Evolutionary conservation across 2,888 invertebrate genomes (phyloP).

Genomic region (Heliconius hortense): DNA sequence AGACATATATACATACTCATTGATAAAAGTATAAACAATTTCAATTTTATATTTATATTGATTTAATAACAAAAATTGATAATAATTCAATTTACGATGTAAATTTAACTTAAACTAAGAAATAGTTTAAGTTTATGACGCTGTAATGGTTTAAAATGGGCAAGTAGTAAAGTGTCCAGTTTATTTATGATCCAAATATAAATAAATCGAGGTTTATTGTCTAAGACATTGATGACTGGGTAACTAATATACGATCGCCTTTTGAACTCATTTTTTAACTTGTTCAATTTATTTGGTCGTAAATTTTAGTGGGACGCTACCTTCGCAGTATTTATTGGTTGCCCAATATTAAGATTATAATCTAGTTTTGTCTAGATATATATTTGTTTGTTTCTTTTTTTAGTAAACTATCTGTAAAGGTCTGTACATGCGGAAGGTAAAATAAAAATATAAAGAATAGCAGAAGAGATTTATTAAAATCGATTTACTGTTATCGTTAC

Average conservation of each 20-base stretch:
- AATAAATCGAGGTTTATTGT: constrained; percentile 73
- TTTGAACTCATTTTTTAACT: constrained; percentile 70
- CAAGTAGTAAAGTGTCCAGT: constrained; percentile 68
- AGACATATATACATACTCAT: too few relatives aligned
- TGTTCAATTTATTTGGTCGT: constrained; percentile 53
- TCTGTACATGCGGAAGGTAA: too few relatives aligned
- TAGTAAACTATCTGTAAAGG: too few relatives aligned
- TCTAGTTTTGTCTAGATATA: constrained; percentile 10
- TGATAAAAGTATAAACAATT: neutral
- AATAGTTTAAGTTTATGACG: constrained; percentile 59
- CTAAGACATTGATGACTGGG: constrained; percentile 59
- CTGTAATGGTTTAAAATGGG: constrained; percentile 77
- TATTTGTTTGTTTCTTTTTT: neutral
- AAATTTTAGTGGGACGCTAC: constrained; percentile 56
- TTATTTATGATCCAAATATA: constrained; percentile 65
- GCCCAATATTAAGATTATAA: constrained; percentile 37
- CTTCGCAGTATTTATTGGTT: constrained; percentile 44
- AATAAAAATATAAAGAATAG: too few relatives aligned
- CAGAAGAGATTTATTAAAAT: too few relatives aligned
- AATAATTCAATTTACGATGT: constrained; percentile 51
- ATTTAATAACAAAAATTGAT: constrained; percentile 15
- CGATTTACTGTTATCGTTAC: too few relatives aligned
- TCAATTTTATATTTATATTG: neutral
- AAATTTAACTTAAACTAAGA: constrained; percentile 45
- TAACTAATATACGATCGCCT: constrained; percentile 64